Conservation (phyloP, 2,113 vertebrate genomes). For the Zingel zingel region DNA sequence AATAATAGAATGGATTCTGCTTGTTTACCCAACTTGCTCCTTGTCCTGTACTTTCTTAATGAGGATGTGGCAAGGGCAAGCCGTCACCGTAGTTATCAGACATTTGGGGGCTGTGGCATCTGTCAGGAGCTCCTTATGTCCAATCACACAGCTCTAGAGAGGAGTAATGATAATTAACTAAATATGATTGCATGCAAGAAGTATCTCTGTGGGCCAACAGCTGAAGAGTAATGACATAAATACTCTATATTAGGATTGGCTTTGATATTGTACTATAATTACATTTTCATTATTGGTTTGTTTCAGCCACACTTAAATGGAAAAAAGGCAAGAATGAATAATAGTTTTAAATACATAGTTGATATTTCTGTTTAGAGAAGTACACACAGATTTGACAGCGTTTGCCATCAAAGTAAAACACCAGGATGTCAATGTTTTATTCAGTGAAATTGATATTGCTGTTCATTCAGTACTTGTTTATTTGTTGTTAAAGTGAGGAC, state of each 20-base stretch:
- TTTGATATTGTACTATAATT: slow-evolving; percentile 22
- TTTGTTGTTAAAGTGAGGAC: neutral
- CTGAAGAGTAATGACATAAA: slow-evolving; percentile 6
- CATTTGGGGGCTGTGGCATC: slow-evolving; percentile 53
- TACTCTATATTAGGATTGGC: slow-evolving; percentile 11
- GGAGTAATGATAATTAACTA: slow-evolving; percentile 28
- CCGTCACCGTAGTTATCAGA: slow-evolving; percentile 55
- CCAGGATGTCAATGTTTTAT: neutral
- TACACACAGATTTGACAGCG: neutral
- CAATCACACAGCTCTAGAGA: slow-evolving; percentile 25
- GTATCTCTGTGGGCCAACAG: neutral
- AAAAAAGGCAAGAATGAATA: neutral
- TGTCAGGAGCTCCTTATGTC: slow-evolving; percentile 51
- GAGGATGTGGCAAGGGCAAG: slow-evolving; percentile 64
- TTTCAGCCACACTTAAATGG: neutral
- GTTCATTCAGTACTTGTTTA: neutral
- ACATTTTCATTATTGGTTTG: slow-evolving; percentile 1
- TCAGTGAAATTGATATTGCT: neutral
- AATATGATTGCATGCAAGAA: slow-evolving; percentile 14
- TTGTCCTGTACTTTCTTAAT: slow-evolving; percentile 70
- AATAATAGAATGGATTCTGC: slow-evolving; percentile 79
- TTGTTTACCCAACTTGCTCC: slow-evolving; percentile 73
- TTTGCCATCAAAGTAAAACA: neutral
- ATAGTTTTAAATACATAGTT: neutral
- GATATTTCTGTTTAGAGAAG: neutral